Evolutionary conservation across 2,888 invertebrate genomes (phyloP), one percentile per base, ranked within the genome.

Genomic region (Lampropteryx suffumata): DNA sequence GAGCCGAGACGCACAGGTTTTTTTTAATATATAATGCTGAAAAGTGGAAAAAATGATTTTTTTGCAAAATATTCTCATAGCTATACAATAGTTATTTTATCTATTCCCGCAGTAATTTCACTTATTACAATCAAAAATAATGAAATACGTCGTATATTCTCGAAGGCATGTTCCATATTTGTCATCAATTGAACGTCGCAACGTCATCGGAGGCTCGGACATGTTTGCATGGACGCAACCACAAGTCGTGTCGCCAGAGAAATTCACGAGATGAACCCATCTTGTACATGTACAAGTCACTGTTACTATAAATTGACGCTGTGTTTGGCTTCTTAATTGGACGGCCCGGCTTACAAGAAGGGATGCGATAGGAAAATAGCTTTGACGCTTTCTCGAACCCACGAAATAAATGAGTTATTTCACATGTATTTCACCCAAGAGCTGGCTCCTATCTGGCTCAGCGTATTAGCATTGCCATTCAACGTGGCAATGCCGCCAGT

Each of bases 301-400:
- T 84, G 84, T 86, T 78, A 75, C 77, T 82, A 71, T 81, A 84
- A 84, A 87, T 86, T 82, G 86, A 82, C 73, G 70, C 68, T 66
- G 71, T 73, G 73, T 72, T 71, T 71, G 71, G 69, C 67, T 77
- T 77, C 79, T 79, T 79, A 77, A 79, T 78, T 79, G 78, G 73
- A 70, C 67, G 63, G 64, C 66, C 71, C 67, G 65, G 64, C 60
- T 67, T 66, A 65, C 67, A 61, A 63, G 61, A 61, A 50, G 55
- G 55, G 44, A 47, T 47, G 28, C 46, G 45, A 43, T 50, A 39
- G 43, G 50, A 46, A 42, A 46, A 46, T 41, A 45, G 55, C 55
- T 55, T 46, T 36, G 39, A 35, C 44, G 28, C 14, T 49, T 55
- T 37, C 39, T 37, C 37, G 40, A 45, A 44, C n/a, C 33, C 27